phyloP scores from a whole-genome alignment of 2,113 vertebrate genomes.

The Xenopus tropicalis region UCB_Xtro_10.0 CM004443.2:133667501-133668000 shows the following conservation, averaged over 20 bases:
- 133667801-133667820: too few relatives aligned
- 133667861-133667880: too few relatives aligned
- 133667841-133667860: too few relatives aligned
- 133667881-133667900: too few relatives aligned
- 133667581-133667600: neutral
- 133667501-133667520: neutral
- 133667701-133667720: neutral
- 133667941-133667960: too few relatives aligned
- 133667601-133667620: conserved; percentile 1
- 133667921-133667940: too few relatives aligned
- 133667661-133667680: neutral
- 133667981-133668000: too few relatives aligned
- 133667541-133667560: conserved; percentile 11
- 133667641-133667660: neutral
- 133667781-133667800: too few relatives aligned
- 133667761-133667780: neutral
- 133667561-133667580: neutral
- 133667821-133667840: too few relatives aligned
- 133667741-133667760: neutral
- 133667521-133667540: neutral
- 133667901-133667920: too few relatives aligned
- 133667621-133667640: neutral
- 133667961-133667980: too few relatives aligned
- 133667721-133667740: neutral
- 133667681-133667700: neutral